Percentiles rank a stretch among this genome's conserved stretches.
Evolutionary conservation across 2,113 vertebrate genomes (phyloP).

Genomic region (Crotalus horridus): DNA sequence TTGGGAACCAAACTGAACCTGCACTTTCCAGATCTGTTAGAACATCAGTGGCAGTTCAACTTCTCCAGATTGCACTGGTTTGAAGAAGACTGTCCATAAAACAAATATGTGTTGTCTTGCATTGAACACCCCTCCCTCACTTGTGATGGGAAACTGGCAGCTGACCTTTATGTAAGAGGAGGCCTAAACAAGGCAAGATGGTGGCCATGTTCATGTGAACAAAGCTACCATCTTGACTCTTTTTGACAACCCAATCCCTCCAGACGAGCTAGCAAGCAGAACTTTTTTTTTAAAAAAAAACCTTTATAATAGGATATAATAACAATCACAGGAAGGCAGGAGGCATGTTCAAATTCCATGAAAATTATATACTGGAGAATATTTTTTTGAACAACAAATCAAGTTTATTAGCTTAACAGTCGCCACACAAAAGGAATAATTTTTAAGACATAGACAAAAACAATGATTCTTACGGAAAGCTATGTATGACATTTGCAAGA

Average conservation of each 20-base stretch:
- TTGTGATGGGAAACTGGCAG: background rate
- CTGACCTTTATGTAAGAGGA: background rate
- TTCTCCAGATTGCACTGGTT: background rate
- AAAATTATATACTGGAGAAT: background rate
- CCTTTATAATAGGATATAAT: background rate
- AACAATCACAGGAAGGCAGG: background rate
- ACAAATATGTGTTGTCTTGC: background rate
- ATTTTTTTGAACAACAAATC: background rate
- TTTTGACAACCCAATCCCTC: background rate
- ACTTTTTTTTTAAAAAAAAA: background rate
- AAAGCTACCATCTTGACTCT: background rate
- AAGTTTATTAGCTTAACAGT: slow-evolving; percentile 53
- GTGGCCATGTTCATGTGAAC: background rate
- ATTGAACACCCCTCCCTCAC: background rate
- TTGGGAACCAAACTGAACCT: background rate
- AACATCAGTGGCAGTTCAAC: background rate
- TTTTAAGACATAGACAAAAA: background rate
- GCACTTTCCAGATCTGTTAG: background rate
- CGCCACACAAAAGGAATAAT: slow-evolving; percentile 13
- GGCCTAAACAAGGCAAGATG: background rate
- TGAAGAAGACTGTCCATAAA: background rate
- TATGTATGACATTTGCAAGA: background rate
- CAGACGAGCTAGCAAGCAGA: background rate
- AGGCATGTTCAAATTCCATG: background rate
- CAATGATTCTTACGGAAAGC: slow-evolving; percentile 11